These are phyloP conservation scores for Protosalanx chinensis DNA, from an alignment of 2,797 vertebrate species.

Conservation along the genomic window DNA sequence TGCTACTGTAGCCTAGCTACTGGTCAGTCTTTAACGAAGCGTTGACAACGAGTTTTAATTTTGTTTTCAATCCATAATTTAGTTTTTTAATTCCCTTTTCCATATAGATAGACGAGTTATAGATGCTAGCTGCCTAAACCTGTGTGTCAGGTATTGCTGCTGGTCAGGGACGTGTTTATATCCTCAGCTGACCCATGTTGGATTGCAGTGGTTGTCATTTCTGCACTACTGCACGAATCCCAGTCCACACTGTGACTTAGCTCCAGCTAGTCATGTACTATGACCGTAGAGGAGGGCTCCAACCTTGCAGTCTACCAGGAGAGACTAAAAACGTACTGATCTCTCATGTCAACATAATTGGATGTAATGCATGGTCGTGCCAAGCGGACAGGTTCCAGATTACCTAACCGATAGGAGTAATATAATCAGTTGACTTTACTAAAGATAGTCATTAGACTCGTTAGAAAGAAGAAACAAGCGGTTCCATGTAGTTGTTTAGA, in stretches of 20 bases:
- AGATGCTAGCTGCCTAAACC: too few relatives aligned
- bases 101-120: too few relatives aligned
- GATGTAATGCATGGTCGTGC: conserved; percentile 11
- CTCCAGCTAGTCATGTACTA: background rate
- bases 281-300: background rate
- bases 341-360: conserved; percentile 29
- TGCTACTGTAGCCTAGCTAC: too few relatives aligned
- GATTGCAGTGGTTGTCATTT: too few relatives aligned
- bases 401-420: background rate
- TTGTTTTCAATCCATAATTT: too few relatives aligned
- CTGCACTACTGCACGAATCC: background rate
- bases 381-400: background rate
- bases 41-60: too few relatives aligned
- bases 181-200: too few relatives aligned
- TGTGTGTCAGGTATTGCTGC: too few relatives aligned
- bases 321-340: conserved; percentile 4
- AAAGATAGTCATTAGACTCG: background rate
- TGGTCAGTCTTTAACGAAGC: too few relatives aligned
- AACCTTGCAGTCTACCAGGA: conserved; percentile 15
- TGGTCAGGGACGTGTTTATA: too few relatives aligned
- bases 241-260: background rate
- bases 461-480: background rate
- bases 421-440: background rate
- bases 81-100: too few relatives aligned
- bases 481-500: background rate